phyloP scores from a whole-genome alignment of 2,797 vertebrate genomes.

The Cossypha heuglini region DNA sequence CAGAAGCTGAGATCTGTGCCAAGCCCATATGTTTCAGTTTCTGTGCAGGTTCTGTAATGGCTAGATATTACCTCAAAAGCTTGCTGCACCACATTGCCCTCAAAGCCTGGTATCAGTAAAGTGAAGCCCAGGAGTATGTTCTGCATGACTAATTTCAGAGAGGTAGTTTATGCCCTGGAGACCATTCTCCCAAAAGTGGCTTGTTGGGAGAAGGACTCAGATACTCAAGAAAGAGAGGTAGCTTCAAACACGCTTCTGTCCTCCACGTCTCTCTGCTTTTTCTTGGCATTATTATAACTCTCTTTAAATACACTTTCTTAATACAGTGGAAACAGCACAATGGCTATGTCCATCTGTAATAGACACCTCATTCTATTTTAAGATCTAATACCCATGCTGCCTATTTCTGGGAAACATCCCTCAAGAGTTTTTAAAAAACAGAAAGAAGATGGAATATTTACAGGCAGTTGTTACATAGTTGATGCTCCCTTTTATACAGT shows the following conservation, averaged over 20 bases:
- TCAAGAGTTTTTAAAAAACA: neutral
- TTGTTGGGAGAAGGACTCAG: neutral
- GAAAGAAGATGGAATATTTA: neutral
- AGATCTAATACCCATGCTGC: neutral
- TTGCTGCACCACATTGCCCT: neutral
- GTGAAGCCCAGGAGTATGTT: neutral
- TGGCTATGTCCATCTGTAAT: neutral
- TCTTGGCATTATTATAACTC: neutral
- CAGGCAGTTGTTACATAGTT: neutral
- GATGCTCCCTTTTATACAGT: neutral
- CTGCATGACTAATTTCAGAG: neutral
- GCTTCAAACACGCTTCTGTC: neutral
- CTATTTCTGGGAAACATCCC: neutral
- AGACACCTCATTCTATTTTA: neutral
- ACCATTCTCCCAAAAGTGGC: accelerated
- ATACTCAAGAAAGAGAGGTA: neutral
- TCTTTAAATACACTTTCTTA: neutral
- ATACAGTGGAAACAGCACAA: neutral
- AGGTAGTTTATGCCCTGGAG: neutral
- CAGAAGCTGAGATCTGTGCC: neutral
- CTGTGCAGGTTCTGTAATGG: neutral
- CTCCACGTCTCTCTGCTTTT: neutral
- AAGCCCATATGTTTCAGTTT: neutral
- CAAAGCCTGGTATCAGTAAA: neutral
- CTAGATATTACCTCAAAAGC: neutral